Evolutionary conservation across 64 coral and sea anemone species (phyloP).

Genomic region (Hydrozoanthus tunicans): DNA sequence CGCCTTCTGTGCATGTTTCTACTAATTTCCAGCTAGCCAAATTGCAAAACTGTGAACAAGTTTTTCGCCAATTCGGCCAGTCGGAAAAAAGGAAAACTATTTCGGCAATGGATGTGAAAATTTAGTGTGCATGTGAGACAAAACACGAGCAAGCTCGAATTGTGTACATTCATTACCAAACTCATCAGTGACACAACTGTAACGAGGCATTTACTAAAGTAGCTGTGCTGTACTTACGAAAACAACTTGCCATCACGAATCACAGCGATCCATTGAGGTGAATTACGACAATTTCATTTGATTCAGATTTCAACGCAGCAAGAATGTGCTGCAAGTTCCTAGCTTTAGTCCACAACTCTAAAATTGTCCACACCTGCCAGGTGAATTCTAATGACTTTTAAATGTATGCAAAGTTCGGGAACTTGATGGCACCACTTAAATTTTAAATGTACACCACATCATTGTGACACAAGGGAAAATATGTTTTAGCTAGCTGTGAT

Average conservation of each 20-base stretch:
- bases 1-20: background rate
- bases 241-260: constrained; percentile 15
- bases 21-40: background rate
- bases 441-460: constrained; percentile 59
- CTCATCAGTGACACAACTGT: constrained; percentile 2
- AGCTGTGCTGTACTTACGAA: constrained; percentile 31
- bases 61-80: background rate
- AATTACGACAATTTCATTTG: background rate
- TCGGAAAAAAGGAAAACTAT: background rate
- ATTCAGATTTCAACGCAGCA: background rate
- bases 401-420: constrained; percentile 46
- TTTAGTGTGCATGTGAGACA: background rate
- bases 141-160: background rate
- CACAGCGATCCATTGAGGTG: background rate
- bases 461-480: constrained; percentile 27
- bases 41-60: background rate
- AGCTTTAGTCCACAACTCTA: background rate
- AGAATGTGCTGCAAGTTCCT: background rate
- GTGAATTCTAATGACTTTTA: constrained; percentile 60
- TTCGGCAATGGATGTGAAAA: background rate
- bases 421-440: constrained; percentile 53
- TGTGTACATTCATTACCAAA: constrained; percentile 32
- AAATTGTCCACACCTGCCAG: constrained; percentile 12
- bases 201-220: constrained; percentile 2
- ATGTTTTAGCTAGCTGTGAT: constrained; percentile 5